Percentiles rank a stretch among this genome's conserved stretches.
Evolutionary conservation across 92 coral and sea anemone species (phyloP).

Genomic region (Epizoanthus ramosus): DNA sequence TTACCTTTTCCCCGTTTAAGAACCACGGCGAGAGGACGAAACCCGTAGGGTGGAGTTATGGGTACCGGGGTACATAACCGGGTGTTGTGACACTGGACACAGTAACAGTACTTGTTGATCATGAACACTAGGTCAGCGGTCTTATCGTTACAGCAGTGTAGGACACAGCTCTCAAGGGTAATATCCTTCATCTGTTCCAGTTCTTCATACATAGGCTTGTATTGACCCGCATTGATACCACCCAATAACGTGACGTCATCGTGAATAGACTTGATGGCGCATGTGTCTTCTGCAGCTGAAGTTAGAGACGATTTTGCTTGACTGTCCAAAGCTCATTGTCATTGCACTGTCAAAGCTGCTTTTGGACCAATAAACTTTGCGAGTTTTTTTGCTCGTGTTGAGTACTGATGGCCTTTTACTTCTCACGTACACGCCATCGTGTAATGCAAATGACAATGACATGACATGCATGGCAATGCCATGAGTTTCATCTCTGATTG

Average conservation of each 20-base stretch:
- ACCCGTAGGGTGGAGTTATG: conserved; percentile 68
- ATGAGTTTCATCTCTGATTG: too few species aligned
- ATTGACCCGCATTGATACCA: conserved; percentile 69
- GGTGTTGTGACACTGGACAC: conserved; percentile 66
- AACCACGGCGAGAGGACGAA: conserved; percentile 62
- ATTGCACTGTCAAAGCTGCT: too few species aligned
- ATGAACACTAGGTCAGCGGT: conserved; percentile 72
- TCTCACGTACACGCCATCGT: too few species aligned
- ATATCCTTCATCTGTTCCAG: conserved; percentile 47
- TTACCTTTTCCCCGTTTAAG: conserved; percentile 44
- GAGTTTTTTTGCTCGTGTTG: too few species aligned
- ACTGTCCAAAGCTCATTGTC: too few species aligned
- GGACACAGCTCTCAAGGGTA: conserved; percentile 68
- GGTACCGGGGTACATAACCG: conserved; percentile 59
- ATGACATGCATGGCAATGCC: too few species aligned
- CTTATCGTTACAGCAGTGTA: conserved; percentile 65
- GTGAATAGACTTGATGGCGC: conserved; percentile 54
- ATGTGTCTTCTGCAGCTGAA: conserved; percentile 33
- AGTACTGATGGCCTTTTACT: too few species aligned
- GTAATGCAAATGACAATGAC: too few species aligned
- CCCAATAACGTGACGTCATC: conserved; percentile 65
- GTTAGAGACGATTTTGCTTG: too few species aligned
- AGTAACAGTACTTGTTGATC: conserved; percentile 80
- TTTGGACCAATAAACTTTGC: too few species aligned
- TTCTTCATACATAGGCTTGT: conserved; percentile 67